Conservation (phyloP, 2,113 vertebrate genomes). For the Uria lomvia region DNA sequence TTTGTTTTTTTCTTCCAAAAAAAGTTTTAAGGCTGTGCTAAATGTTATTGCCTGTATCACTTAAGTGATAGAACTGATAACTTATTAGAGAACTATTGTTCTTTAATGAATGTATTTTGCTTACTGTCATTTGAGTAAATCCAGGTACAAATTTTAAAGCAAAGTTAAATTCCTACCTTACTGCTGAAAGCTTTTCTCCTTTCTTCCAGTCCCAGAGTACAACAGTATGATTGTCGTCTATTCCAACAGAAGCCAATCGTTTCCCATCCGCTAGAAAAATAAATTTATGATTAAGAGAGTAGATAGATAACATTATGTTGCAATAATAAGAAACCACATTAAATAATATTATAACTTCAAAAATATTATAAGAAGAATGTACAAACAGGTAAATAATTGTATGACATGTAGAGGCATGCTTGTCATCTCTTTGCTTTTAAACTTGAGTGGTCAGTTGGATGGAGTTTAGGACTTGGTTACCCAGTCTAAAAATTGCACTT, state of each 20-base stretch:
- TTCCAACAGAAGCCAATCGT: slow-evolving; percentile 90
- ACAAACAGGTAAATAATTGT: neutral
- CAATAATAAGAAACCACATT: neutral
- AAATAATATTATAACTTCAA: neutral
- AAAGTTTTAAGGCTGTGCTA: neutral
- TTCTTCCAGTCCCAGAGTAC: slow-evolving; percentile 98
- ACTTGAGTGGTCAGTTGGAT: neutral
- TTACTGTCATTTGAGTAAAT: neutral
- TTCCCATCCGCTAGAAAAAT: slow-evolving; percentile 89
- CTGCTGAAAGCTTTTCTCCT: slow-evolving; percentile 92
- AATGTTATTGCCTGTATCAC: neutral
- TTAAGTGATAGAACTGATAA: neutral
- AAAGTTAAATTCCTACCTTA: slow-evolving; percentile 76
- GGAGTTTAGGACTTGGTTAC: neutral
- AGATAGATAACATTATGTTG: slow-evolving; percentile 7
- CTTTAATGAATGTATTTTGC: neutral
- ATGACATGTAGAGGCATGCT: neutral
- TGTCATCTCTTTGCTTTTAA: neutral
- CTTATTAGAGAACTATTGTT: neutral
- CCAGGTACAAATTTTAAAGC: neutral
- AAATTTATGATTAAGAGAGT: slow-evolving; percentile 42
- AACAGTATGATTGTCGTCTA: slow-evolving; percentile 93
- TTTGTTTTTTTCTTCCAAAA: neutral
- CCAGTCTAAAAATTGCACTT: neutral
- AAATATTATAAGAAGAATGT: neutral